These are phyloP conservation scores for Bujurquina vittata DNA, from an alignment of 2,113 vertebrate species.

Conservation along the genomic window DNA sequence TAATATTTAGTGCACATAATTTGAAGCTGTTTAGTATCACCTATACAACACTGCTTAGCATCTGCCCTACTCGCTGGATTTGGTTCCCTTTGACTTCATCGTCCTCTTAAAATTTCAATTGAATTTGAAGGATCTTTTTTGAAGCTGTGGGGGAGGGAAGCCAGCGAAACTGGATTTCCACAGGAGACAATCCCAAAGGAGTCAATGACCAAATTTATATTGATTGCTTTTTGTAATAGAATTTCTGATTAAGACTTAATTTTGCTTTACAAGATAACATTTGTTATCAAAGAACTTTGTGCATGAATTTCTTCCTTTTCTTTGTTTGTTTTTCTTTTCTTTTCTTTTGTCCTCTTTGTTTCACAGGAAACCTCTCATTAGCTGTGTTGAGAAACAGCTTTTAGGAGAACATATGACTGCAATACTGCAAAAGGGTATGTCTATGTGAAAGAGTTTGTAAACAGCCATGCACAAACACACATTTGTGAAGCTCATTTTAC, in stretches of 20 bases:
- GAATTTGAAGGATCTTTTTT: neutral
- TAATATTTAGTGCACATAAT: neutral
- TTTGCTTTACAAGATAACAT: neutral
- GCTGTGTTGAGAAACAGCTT: slow-evolving; percentile 97
- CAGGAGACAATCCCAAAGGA: neutral
- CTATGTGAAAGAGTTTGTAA: neutral
- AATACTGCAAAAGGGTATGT: slow-evolving; percentile 95
- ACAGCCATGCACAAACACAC: neutral
- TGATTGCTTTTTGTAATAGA: neutral
- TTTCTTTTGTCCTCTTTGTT: slow-evolving; percentile 45
- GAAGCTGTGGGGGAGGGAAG: neutral
- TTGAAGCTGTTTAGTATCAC: neutral
- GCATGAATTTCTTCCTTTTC: neutral
- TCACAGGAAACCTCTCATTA: slow-evolving; percentile 94
- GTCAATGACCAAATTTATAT: neutral
- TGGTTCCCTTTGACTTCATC: neutral
- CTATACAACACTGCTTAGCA: neutral
- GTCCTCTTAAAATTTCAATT: neutral
- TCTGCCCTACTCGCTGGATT: neutral
- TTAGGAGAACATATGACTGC: slow-evolving; percentile 98
- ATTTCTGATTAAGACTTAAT: neutral
- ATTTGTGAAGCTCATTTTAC: neutral
- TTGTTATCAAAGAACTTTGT: neutral
- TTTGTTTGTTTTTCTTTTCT: neutral
- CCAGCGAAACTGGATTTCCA: neutral